phyloP scores from a whole-genome alignment of 2,888 invertebrate species.

The Ptychoptera albimana region DNA sequence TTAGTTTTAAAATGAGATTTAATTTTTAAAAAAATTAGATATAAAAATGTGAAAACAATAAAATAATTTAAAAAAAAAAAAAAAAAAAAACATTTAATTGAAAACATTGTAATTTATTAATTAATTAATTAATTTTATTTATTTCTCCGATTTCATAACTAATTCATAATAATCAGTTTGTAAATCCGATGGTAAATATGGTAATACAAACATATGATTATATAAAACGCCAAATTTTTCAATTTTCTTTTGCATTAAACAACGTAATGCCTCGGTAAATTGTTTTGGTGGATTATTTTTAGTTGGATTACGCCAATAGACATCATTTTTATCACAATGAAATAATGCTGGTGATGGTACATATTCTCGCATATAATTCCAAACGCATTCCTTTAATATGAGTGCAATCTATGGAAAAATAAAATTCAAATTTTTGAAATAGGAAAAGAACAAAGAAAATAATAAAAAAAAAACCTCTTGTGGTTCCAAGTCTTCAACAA shows the following conservation, averaged over 20 bases:
- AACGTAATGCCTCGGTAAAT: slow-evolving; percentile 64
- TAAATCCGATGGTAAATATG: slow-evolving; percentile 14
- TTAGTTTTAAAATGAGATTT: no score
- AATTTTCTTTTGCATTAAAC: slow-evolving; percentile 66
- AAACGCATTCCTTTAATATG: slow-evolving; percentile 69
- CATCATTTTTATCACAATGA: slow-evolving; percentile 45
- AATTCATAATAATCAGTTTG: no score
- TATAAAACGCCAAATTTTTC: slow-evolving; percentile 60
- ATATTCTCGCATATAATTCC: slow-evolving; percentile 79
- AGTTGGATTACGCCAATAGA: slow-evolving; percentile 65
- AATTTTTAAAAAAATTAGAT: no score
- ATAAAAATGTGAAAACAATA: no score
- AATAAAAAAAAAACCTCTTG: slow-evolving; percentile 33
- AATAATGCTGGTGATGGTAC: slow-evolving; percentile 76
- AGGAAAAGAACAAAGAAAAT: not conserved
- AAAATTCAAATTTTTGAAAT: slow-evolving; percentile 4
- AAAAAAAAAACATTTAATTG: no score
- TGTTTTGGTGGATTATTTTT: slow-evolving; percentile 50
- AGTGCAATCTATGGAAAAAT: slow-evolving; percentile 46
- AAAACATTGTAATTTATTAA: no score
- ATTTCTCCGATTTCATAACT: no score
- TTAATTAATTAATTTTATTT: no score
- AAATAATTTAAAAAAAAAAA: no score
- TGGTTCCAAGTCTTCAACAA: slow-evolving; percentile 56
- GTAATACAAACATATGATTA: slow-evolving; percentile 48